Evolutionary conservation across 2,888 invertebrate genomes (phyloP), one percentile per base, ranked within the genome.

Genomic region (Drosophila trichaetosa): DNA sequence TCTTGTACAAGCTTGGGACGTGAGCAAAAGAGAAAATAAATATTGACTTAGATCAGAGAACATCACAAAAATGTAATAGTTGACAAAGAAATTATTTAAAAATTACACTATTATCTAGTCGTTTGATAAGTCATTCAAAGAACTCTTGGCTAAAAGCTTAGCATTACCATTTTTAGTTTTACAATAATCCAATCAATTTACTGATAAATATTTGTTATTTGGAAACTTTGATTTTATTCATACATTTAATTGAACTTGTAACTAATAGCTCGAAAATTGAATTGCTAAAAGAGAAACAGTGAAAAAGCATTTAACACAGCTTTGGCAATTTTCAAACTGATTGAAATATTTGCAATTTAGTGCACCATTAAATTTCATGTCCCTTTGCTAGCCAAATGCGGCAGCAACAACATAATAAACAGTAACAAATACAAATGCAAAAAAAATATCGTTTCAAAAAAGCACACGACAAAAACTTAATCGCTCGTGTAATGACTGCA

Each of bases 401-500:
- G 29, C 13, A 69, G 21, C 42, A 52, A 16, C 36, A 52, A 34
- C n/a, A 31, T 24, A 34, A 58, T 42, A 24, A 59, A 27, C 52
- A 52, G 38, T 27, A 61, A 21, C 49, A 62, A 34, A 36, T 46
- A 53, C 56, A 53, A 64, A 29, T 29, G 49, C 38, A 56, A 27
- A 18, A 34, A 64, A 77, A 73, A 69, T 69, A 24, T 24, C 56
- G 65, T 60, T 78, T 69, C 61, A 70, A 83, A 80, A 21, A 42
- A 38, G 38, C 76, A 79, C 89, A 86, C 81, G 89, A 84, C 87
- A 87, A 89, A 85, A 90, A 90, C 87, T 86, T 87, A 90, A 87
- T 87, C 86, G 86, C 68, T 83, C 76, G 82, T 87, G 86, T 90
- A 87, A 87, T 90, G 86, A 90, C 90, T 90, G 90, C 90, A 90